Evolutionary conservation across 2,797 vertebrate species (phyloP), one percentile per base, ranked within the genome.

Genomic region (Gymnothorax reevesii): DNA sequence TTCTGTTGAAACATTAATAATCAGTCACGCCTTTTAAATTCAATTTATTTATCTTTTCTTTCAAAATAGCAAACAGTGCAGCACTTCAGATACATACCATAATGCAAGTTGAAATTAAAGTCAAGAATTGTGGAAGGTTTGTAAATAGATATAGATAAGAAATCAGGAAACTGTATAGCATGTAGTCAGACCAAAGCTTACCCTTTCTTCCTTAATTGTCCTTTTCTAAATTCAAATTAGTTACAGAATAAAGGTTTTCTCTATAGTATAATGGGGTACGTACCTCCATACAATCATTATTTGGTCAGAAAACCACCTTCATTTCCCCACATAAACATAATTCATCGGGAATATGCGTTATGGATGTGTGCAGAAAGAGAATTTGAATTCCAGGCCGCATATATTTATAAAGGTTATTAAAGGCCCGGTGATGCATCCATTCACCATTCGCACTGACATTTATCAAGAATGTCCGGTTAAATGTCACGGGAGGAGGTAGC

Each of bases 381-480:
- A 95, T 95, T 93, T 93, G 94, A 95, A 95, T 96, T 96, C 94
- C 93, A 93, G 93, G 94, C 92, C 93, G 94, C 92, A 91, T 92
- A 91, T 92, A 96, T 95, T 94, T 94, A 94, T 94, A 96, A 96
- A 96, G 95, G 95, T 96, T 96, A 96, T 96, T 96, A 95, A 95
- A 94, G 91, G 89, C 91, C 94, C 94, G 93, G 94, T 93, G 94
- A 95, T 93, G 95, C 95, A 95, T 95, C 94, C 93, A 94, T 95
- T 95, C 95, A 94, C 94, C 91, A 91, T 92, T 90, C 75, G 93
- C 90, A 91, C 91, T 96, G 96, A 96, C 95, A 96, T 97, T 96
- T 96, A 96, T 96, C 95, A 96, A 95, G 95, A 95, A 95, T 94
- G 94, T 96, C 95, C 94, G 90, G 94, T 91, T 95, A 96, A 96